Base-by-base conservation (phyloP, 2,888 invertebrate genomes). In the Philhelius pedissequus region DNA sequence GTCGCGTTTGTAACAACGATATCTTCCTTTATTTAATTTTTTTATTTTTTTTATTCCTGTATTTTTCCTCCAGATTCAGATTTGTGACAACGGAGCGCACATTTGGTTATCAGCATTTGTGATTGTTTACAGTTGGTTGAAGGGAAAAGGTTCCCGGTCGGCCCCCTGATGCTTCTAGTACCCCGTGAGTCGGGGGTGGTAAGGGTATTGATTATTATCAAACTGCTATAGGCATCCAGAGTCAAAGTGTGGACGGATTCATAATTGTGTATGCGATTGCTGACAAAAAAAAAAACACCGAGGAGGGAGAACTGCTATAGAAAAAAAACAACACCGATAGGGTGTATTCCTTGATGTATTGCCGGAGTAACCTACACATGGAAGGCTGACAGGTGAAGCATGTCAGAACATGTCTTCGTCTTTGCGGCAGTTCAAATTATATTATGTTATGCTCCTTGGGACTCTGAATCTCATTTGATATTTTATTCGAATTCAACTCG, bases 331-430 rank as follows among this genome's bases (percentile, higher is more conserved):
- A 18, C 15, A 27, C 66, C 15, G 22, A 45, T 20, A 20, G 68
- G 66, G 60, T 60, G 66, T 66, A 75, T 48, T 64, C 32, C 32
- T 64, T 64, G 48, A 54, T 68, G 32, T 52, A 38, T 58, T 25
- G 38, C 25, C 35, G 20, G 15, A 62, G 50, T 27, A 66, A 66
- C 45, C 74, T 40, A 62, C 66, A 83, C 74, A 78, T 64, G 50
- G 56, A 52, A 30, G 64, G 75, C 60, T 81, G 86, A 87, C 86
- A 87, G 87, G 87, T 87, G 87, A 82, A 87, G 82, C 87, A 81
- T 87, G 87, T 86, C 87, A 87, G 87, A 87, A 87, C 78, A 86
- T 86, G 86, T 71, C 84, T 80, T 71, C 70, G 75, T 66, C 56
- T 62, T 70, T 83, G 74, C 64, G 80, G 71, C 84, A 80, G 80